Evolutionary conservation across 2,888 invertebrate species (phyloP), one percentile per base, ranked within the genome.

Genomic region (Mesochorus sp.): DNA sequence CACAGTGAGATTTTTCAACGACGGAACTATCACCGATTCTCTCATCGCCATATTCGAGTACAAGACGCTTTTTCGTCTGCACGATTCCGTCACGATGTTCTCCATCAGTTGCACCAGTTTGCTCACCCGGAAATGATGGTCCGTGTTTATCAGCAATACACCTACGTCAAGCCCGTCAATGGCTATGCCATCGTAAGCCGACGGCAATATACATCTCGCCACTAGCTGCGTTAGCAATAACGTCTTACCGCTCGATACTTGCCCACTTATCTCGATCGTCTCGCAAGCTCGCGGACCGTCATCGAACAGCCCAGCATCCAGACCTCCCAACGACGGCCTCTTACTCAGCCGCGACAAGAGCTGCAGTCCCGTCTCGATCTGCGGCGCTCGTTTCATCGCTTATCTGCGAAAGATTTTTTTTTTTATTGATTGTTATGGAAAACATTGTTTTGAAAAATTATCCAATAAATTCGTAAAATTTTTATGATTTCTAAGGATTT

Each of bases 311-410:
- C 79, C 80, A 10, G 91, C 89, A 53, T 94, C 93, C 82, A 94
- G 91, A 24, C 91, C 90, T 78, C 86, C 82, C 8, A 93, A 82
- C 12, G 88, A 89, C 0, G 91, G 89, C 80, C 92, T 92, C 77
- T 89, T 91, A 14, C 87, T 90, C 31, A 94, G 83, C 85, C 94
- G 92, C 47, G 93, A 90, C 17, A 94, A 85, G 67, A 94, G 88
- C 85, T 94, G 94, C n/a, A 92, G 84, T 39, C 94, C 94, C 12
- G 94, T 92, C 91, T 94, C 94, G 21, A 93, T 87, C 14, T 24
- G 34, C n/a, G 55, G 31, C 42, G 10, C 24, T 8, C 28, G 34
- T 26, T 75, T 59, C 49, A 34, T 62, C 42, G 3, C 8, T 14
- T n/a, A n/a, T 8, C 31, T n/a, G n/a, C n/a, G n/a, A n/a, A n/a